Evolutionary conservation across 1,140 invertebrate species (phyloP).

Genomic region (Drosophila trapezifrons): DNA sequence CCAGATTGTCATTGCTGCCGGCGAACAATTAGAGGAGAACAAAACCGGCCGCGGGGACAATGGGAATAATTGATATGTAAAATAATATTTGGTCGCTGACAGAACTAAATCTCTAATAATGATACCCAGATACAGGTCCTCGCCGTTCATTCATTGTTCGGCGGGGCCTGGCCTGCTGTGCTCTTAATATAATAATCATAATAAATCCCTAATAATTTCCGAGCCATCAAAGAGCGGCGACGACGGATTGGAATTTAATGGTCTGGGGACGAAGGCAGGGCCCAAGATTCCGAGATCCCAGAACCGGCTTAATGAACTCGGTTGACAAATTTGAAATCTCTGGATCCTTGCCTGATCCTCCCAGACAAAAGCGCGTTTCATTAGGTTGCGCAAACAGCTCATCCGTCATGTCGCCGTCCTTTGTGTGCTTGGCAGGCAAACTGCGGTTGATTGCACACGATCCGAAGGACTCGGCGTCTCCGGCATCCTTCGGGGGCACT

Average conservation of each 20-base stretch:
- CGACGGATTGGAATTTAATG: slow-evolving; percentile 79
- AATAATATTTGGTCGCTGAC: slow-evolving; percentile 70
- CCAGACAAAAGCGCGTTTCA: slow-evolving; percentile 58
- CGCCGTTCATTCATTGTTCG: slow-evolving; percentile 35
- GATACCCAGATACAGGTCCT: slow-evolving; percentile 38
- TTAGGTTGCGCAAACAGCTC: slow-evolving; percentile 78
- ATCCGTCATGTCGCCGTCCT: slow-evolving; percentile 41
- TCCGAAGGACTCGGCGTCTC: slow-evolving; percentile 45
- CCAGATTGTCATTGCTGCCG: slow-evolving; percentile 40
- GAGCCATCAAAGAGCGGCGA: slow-evolving; percentile 75
- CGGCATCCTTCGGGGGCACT: slow-evolving; percentile 51
- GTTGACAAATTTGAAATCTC: slow-evolving; percentile 70
- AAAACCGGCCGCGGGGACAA: slow-evolving; percentile 47
- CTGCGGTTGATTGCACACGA: slow-evolving; percentile 83
- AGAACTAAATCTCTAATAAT: slow-evolving; percentile 65
- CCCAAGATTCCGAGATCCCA: slow-evolving; percentile 7
- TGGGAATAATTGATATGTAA: slow-evolving; percentile 82
- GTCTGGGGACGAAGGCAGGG: slow-evolving; percentile 27
- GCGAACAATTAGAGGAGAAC: slow-evolving; percentile 11
- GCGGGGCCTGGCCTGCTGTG: slow-evolving; percentile 47
- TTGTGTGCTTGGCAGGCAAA: slow-evolving; percentile 67
- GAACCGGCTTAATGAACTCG: slow-evolving; percentile 74
- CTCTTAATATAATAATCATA: slow-evolving; percentile 84
- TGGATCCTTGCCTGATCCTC: slow-evolving; percentile 72
- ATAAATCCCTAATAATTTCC: slow-evolving; percentile 84